Evolutionary conservation across 2,113 vertebrate genomes (phyloP), one percentile per base, ranked within the genome.

Genomic region (Addax nasomaculatus): DNA sequence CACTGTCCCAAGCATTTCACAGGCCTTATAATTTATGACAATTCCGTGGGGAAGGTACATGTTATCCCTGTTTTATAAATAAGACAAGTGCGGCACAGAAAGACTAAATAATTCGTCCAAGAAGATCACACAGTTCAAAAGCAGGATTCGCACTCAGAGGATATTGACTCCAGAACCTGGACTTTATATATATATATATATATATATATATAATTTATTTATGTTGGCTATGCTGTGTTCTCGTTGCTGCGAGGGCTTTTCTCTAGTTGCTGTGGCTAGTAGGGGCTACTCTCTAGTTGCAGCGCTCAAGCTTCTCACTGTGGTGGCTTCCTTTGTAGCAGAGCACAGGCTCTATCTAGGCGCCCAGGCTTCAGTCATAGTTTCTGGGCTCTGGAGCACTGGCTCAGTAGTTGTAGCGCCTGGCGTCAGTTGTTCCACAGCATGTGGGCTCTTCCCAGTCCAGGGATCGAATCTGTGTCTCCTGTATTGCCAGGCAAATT

Each of bases 241-340:
- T 73, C 5, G 0, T 39, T 27, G 21, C 70, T 1, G 11, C 3
- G 0, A 39, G 36, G 10, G 70, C 70, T 73, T 7, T 73, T 14
- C 70, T 73, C 21, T 73, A 27, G 21, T 13, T 14, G 36, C 23
- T 60, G 58, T 60, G 21, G 36, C 70, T 43, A 73, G 70, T 12
- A 25, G 70, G 70, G 70, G 36, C 70, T 4, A 25, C 36, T 25
- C 4, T 39, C 70, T 7, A 25, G 36, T 1, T 7, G 21, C 21
- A 14, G 2, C 23, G 70, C 21, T 43, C 70, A 39, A 73, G 70
- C 21, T 43, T 25, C 36, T 73, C 70, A 43, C 36, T 7, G 23
- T 14, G 21, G 11, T 13, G 23, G 21, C 70, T 25, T 43, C 70
- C 25, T 21, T 13, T 0, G 1, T 25, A 43, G 11, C 5, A 12